Evolutionary conservation across 2,888 invertebrate species (phyloP), one percentile per base, ranked within the genome.

Genomic region (Pomacea canaliculata): DNA sequence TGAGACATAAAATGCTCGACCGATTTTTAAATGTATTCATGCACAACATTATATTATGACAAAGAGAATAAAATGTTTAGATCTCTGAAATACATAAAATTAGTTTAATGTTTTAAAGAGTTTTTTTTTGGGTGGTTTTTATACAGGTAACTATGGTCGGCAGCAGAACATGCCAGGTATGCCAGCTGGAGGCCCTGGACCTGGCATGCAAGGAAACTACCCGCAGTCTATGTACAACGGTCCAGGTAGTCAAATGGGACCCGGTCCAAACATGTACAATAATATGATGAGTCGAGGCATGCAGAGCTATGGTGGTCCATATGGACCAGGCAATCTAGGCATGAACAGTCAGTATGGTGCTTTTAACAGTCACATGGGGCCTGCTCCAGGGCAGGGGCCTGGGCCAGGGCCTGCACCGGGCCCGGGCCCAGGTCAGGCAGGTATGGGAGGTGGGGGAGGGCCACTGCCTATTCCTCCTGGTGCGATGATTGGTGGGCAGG

Each of bases 291-390:
- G 67, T 27, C 71, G 70, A 12, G 49, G 63, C 66, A 80, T 80
- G 78, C 78, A 72, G 60, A 80, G 68, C 69, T 78, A 78, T 71
- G 72, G 70, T 49, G 70, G 67, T 18, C 76, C 76, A 19, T 77
- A 78, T 68, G 78, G 78, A 9, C 80, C 80, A 16, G 71, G 74
- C 51, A 76, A 66, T 77, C 51, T 69, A 46, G 63, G 76, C 49
- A 81, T 82, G 82, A 84, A 85, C 78, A 86, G 83, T 81, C 88
- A 88, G 78, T 88, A 86, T 80, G 79, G 83, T 66, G 79, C 75
- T 69, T 81, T 79, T 76, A 79, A 82, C 77, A 80, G 79, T 71
- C 82, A 79, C 70, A 81, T 83, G 81, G 81, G 80, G 48, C 75
- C 78, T 13, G 80, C 79, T 10, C 79, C 82, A 23, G 79, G 77